Evolutionary conservation across 2,113 vertebrate genomes (phyloP).

Genomic region (Turdus rufiventris): DNA sequence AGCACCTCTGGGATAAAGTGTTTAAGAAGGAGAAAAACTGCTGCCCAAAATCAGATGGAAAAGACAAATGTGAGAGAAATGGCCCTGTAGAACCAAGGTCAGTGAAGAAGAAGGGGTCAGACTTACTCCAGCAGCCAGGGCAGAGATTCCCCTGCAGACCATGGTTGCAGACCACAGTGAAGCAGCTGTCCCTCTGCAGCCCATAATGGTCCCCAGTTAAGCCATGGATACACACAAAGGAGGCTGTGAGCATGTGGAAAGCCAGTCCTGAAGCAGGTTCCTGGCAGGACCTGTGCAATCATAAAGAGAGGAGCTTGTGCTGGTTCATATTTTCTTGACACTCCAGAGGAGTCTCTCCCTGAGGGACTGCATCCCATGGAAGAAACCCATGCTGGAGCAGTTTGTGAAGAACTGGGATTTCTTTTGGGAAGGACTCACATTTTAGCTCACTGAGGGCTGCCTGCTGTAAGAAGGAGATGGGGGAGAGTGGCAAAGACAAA

Average conservation of each 20-base stretch:
- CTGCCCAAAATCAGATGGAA: not conserved
- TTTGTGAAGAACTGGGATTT: not conserved
- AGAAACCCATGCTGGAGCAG: not conserved
- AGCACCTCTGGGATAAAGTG: not conserved
- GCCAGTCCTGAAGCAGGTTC: accelerated
- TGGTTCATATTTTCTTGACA: not conserved
- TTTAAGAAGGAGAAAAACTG: not conserved
- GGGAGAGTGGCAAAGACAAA: not conserved
- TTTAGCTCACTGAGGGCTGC: not conserved
- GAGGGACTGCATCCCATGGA: not conserved
- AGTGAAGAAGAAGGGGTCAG: not conserved
- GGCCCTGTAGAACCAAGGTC: not conserved
- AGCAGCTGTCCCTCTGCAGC: too few relatives aligned
- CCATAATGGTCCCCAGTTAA: accelerated
- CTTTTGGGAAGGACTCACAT: accelerated
- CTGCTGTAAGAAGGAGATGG: accelerated
- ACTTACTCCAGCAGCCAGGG: accelerated
- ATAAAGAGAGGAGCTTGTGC: not conserved
- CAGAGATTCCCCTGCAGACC: not conserved
- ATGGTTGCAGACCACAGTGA: not conserved
- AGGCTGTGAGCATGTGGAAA: accelerated
- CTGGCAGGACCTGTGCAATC: not conserved
- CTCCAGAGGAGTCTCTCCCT: accelerated
- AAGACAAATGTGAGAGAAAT: not conserved
- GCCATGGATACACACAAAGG: not conserved